These are phyloP conservation scores for Thunnus albacares DNA, from an alignment of 2,797 vertebrate genomes.

Conservation along the genomic window DNA sequence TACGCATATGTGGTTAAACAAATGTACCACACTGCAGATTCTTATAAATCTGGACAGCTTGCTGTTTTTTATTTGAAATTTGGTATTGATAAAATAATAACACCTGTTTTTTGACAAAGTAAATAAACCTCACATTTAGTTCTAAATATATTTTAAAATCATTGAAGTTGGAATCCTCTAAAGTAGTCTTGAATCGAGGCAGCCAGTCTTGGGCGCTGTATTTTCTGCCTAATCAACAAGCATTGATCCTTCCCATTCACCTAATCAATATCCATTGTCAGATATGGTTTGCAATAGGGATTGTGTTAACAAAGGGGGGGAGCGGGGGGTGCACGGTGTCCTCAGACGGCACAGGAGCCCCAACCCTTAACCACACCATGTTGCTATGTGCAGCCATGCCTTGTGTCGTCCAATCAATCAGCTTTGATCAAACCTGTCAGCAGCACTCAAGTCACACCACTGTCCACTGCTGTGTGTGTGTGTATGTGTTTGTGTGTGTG, in stretches of 20 bases:
- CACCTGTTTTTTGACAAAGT: not conserved
- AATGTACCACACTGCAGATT: not conserved
- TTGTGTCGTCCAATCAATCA: constrained; percentile 64
- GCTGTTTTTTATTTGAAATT: not conserved
- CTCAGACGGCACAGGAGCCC: constrained; percentile 27
- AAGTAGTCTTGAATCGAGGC: not conserved
- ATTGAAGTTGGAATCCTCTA: not conserved
- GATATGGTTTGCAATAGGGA: constrained; percentile 70
- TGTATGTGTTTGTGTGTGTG: not conserved
- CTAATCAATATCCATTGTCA: constrained; percentile 73
- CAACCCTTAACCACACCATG: constrained; percentile 50
- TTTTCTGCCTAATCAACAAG: constrained; percentile 67
- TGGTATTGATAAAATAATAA: not conserved
- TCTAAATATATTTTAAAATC: not conserved
- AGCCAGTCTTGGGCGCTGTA: not conserved
- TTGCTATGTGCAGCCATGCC: constrained; percentile 50
- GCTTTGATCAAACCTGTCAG: constrained; percentile 74
- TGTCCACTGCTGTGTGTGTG: constrained; percentile 17
- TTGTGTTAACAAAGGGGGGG: constrained; percentile 45
- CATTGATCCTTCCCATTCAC: constrained; percentile 63
- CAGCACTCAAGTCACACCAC: constrained; percentile 35
- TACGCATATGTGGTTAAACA: not conserved
- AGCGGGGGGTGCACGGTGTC: constrained; percentile 6
- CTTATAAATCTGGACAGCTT: not conserved
- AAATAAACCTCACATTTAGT: not conserved